phyloP scores from a whole-genome alignment of 2,797 vertebrate species.

The Pagetopsis macropterus region DNA sequence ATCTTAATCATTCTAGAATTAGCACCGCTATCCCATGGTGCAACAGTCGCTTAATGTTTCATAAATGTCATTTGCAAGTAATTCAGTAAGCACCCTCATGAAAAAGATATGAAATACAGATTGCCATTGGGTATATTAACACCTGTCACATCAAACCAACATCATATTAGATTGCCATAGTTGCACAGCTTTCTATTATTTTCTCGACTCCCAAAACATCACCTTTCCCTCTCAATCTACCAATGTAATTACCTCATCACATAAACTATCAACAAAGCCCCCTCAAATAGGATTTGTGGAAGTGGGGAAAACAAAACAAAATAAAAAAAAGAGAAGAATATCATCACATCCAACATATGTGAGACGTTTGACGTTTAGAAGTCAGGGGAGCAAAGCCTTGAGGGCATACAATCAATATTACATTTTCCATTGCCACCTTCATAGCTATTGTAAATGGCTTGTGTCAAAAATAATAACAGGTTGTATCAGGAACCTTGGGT shows the following conservation, averaged over 20 bases:
- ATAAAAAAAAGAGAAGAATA: conserved; percentile 70
- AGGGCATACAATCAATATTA: conserved; percentile 89
- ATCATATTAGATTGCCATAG: conserved; percentile 60
- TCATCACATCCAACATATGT: conserved; percentile 76
- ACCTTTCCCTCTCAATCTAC: conserved; percentile 64
- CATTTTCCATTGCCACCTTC: conserved; percentile 90
- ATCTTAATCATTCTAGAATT: conserved; percentile 60
- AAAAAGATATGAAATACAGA: conserved; percentile 77
- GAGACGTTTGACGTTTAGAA: conserved; percentile 80
- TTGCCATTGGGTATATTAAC: conserved; percentile 74
- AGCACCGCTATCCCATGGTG: conserved; percentile 51
- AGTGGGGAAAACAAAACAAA: conserved; percentile 57
- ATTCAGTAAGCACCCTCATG: conserved; percentile 72
- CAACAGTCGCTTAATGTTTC: conserved; percentile 69
- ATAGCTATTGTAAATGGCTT: conserved; percentile 90
- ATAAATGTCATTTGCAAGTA: conserved; percentile 74
- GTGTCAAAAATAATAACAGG: conserved; percentile 91
- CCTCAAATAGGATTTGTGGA: conserved; percentile 73
- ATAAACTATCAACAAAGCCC: conserved; percentile 63
- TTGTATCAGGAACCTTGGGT: conserved; percentile 88
- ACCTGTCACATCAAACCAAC: conserved; percentile 73
- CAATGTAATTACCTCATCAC: conserved; percentile 78
- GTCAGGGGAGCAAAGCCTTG: conserved; percentile 84
- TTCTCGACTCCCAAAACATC: conserved; percentile 67
- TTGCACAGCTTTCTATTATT: conserved; percentile 70